These are phyloP conservation scores for Pygmarrhopalites habei DNA, from an alignment of 1,140 invertebrate species.

Conservation along the genomic window DNA sequence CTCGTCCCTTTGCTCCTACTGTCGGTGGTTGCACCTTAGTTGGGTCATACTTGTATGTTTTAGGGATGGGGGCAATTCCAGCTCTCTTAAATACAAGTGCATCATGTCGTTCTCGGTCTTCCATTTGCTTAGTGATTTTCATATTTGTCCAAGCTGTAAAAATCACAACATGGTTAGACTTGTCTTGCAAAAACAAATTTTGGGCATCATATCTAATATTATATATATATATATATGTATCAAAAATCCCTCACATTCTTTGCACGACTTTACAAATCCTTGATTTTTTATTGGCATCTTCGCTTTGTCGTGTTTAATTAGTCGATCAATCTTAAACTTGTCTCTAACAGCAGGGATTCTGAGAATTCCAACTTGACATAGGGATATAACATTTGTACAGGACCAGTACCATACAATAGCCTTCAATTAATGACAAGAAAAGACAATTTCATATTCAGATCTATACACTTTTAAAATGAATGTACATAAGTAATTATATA, in stretches of 20 bases:
- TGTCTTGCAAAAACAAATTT: too few relatives aligned
- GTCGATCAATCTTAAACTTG: constrained; percentile 68
- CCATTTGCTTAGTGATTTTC: constrained; percentile 67
- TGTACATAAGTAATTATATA: too few relatives aligned
- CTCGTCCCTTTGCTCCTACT: too few relatives aligned
- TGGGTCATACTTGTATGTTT: constrained; percentile 81
- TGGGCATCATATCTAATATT: too few relatives aligned
- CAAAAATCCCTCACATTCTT: constrained; percentile 75
- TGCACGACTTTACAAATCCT: constrained; percentile 67
- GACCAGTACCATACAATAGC: constrained; percentile 87
- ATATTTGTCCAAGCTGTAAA: constrained; percentile 73
- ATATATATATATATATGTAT: too few relatives aligned
- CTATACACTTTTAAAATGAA: too few relatives aligned
- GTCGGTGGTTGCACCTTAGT: too few relatives aligned
- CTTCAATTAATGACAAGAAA: too few relatives aligned
- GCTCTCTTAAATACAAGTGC: constrained; percentile 70
- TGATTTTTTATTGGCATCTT: constrained; percentile 60
- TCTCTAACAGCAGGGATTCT: constrained; percentile 64
- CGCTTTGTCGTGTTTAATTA: constrained; percentile 52
- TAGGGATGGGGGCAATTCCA: constrained; percentile 71
- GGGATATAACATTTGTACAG: constrained; percentile 78
- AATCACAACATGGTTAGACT: too few relatives aligned
- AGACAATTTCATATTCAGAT: too few relatives aligned
- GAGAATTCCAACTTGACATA: constrained; percentile 71
- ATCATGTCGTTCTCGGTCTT: constrained; percentile 66